phyloP scores from a whole-genome alignment of 2,797 vertebrate species.

The Rhynchonycteris naso region DNA sequence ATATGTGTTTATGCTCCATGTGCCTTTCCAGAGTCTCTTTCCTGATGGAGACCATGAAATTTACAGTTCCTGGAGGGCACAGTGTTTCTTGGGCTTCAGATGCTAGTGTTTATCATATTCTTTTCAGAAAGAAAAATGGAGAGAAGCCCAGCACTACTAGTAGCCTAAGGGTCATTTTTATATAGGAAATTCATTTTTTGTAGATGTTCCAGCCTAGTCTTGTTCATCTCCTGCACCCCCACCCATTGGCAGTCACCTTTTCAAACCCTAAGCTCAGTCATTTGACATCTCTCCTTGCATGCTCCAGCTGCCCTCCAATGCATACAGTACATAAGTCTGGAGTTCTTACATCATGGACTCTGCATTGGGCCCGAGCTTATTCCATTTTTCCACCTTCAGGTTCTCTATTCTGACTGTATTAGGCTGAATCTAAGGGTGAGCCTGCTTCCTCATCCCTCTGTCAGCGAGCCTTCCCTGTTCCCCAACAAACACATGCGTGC shows the following conservation, averaged over 20 bases:
- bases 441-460: background rate
- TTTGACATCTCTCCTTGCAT: background rate
- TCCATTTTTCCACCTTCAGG: background rate
- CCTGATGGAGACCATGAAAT: slow-evolving; percentile 64
- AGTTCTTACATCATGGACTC: background rate
- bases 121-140: slow-evolving; percentile 34
- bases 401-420: background rate
- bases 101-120: slow-evolving; percentile 57
- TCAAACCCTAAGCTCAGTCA: background rate
- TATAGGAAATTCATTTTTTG: background rate
- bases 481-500: accelerated
- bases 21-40: slow-evolving; percentile 59
- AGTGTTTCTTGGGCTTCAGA: slow-evolving; percentile 62
- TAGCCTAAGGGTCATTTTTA: slow-evolving; percentile 14
- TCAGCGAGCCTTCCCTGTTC: background rate
- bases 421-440: background rate
- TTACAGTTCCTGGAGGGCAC: slow-evolving; percentile 70
- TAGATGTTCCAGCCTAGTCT: background rate
- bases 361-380: background rate
- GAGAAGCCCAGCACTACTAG: background rate
- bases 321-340: background rate
- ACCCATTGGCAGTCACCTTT: background rate
- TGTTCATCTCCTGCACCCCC: background rate
- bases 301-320: accelerated
- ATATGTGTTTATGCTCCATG: slow-evolving; percentile 56